These are phyloP conservation scores for Anniella stebbinsi DNA, from an alignment of 2,797 vertebrate species.

Conservation along the genomic window DNA sequence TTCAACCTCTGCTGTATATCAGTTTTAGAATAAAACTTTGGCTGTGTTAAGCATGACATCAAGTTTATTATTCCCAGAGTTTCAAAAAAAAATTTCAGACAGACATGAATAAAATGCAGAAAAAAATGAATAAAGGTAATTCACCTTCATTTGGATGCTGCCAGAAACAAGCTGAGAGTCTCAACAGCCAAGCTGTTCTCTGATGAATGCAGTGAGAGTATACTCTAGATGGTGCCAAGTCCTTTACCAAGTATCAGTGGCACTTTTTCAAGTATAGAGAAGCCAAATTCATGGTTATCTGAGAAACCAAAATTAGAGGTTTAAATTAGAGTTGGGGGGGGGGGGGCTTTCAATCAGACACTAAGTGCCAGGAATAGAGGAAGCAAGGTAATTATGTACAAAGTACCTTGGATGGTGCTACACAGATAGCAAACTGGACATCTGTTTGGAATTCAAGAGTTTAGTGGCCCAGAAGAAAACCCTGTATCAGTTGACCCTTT, in stretches of 20 bases:
- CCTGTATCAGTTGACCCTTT: background rate
- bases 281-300: background rate
- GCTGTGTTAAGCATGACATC: background rate
- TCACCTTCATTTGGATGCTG: background rate
- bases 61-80: background rate
- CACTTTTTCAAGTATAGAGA: background rate
- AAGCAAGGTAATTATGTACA: background rate
- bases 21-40: background rate
- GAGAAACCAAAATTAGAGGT: background rate
- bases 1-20: background rate
- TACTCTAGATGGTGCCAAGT: background rate
- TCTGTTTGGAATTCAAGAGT: background rate
- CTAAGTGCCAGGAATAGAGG: background rate
- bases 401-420: background rate
- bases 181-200: background rate
- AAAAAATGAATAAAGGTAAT: background rate
- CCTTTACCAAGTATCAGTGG: background rate
- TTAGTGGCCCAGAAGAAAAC: background rate
- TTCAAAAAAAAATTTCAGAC: background rate
- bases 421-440: background rate
- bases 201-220: background rate
- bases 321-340: too few relatives aligned
- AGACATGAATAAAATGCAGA: background rate
- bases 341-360: too few relatives aligned
- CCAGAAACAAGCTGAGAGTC: background rate